Evolutionary conservation across 2,888 invertebrate species (phyloP), one percentile per base, ranked within the genome.

Genomic region (Polymixis flavicincta): DNA sequence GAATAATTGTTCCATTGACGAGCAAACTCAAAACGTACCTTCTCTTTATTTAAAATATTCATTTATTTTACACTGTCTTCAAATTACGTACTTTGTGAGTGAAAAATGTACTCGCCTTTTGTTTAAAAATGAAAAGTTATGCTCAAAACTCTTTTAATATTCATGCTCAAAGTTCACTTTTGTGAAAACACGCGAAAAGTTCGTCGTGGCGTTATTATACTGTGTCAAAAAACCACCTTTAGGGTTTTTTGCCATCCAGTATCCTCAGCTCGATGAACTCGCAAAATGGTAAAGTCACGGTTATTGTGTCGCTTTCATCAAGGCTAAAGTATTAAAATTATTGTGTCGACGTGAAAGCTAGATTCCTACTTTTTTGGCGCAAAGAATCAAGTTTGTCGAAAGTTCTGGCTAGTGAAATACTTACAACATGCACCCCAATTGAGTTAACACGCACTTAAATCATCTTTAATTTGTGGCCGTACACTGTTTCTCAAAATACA

Each of bases 111-210:
- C 9, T 22, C 28, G 59, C 13, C 71, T 42, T 71, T 73, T 48
- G 37, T 25, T 57, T 37, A 0, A 50, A 71, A 72, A 71, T 72
- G 13, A 71, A 73, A 59, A 72, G 25, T 72, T 59, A 17, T 3
- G 17, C 48, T 37, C 22, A 50, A 73, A 59, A 73, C 45, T 73
- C 37, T 72, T 72, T 52, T 60, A 60, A 73, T 73, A 74, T 74
- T 73, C 45, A 74, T 45, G 42, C 28, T 13, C 22, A 42, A 73
- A 71, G 28, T 50, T 73, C 19, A 48, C 9, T 72, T 71, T 71
- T 72, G 22, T 50, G 71, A 71, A 50, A 42, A 59, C 17, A 50
- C 28, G 42, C 22, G 59, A 28, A 60, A 60, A 60, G 2, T 50
- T 14, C 32, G n/a, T 3, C 32, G 11, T 37, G 57, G 25, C 5